Conservation (phyloP, 2,113 vertebrate genomes). For the Oreocharis arfaki region DNA sequence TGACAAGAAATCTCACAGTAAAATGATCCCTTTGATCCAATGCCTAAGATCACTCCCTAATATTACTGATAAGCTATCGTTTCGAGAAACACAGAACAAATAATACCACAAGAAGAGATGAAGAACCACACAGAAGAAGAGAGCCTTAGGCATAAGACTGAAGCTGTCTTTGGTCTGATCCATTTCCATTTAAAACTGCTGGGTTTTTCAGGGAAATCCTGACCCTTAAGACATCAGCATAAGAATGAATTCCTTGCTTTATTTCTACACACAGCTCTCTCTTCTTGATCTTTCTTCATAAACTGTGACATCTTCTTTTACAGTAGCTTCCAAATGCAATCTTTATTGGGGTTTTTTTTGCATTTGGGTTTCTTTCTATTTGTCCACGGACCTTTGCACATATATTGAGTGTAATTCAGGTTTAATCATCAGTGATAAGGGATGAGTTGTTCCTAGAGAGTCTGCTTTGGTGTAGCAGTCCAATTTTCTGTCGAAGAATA, state of each 20-base stretch:
- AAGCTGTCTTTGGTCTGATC: background rate
- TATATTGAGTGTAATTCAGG: background rate
- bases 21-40: background rate
- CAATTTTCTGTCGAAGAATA: background rate
- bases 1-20: background rate
- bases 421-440: background rate
- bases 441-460: background rate
- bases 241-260: background rate
- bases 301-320: background rate
- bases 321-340: background rate
- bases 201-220: background rate
- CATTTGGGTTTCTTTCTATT: background rate
- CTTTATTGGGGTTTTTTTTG: background rate
- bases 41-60: background rate
- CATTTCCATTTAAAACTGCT: background rate
- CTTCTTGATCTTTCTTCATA: background rate
- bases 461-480: background rate
- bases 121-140: background rate
- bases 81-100: background rate
- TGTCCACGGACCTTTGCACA: background rate
- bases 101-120: background rate
- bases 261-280: background rate
- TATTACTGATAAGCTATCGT: background rate
- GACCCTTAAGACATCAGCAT: background rate
- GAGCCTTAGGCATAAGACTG: background rate